Conservation (phyloP, 2,888 invertebrate genomes). For the Hoplodrina blanda region DNA sequence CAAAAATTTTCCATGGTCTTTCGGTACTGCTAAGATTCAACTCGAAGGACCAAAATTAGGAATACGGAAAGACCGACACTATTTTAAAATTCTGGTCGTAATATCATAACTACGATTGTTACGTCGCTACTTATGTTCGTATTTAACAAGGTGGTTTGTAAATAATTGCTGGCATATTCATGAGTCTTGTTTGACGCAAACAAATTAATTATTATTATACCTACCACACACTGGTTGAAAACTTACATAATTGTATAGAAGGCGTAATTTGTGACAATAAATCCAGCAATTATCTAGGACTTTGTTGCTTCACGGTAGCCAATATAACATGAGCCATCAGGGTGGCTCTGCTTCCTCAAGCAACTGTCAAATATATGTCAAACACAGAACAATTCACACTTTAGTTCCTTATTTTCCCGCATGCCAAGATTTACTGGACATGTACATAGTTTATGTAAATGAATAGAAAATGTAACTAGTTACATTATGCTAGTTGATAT, state of each 20-base stretch:
- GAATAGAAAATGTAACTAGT: slow-evolving; percentile 25
- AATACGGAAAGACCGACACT: neutral
- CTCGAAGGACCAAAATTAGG: neutral
- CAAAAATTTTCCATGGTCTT: neutral
- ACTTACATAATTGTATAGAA: slow-evolving; percentile 30
- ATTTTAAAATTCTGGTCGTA: neutral
- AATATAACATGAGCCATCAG: neutral
- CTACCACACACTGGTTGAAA: slow-evolving; percentile 11
- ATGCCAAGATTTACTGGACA: neutral
- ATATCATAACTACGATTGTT: slow-evolving; percentile 2
- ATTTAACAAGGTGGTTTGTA: slow-evolving; percentile 25
- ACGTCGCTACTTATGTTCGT: slow-evolving; percentile 1
- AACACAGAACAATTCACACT: neutral
- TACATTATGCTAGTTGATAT: neutral
- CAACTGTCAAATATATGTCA: slow-evolving; percentile 10
- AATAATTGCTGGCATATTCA: slow-evolving; percentile 37
- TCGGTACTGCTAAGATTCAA: neutral
- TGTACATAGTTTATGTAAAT: neutral
- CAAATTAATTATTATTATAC: slow-evolving; percentile 24
- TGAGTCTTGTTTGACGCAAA: slow-evolving; percentile 40
- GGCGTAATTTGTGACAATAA: slow-evolving; percentile 42
- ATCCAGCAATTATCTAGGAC: slow-evolving; percentile 38
- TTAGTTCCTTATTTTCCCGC: neutral
- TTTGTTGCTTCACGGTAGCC: slow-evolving; percentile 1
- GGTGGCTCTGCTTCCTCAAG: neutral